Evolutionary conservation across 2,113 vertebrate species (phyloP), one percentile per base, ranked within the genome.

Genomic region (Sceloporus undulatus): DNA sequence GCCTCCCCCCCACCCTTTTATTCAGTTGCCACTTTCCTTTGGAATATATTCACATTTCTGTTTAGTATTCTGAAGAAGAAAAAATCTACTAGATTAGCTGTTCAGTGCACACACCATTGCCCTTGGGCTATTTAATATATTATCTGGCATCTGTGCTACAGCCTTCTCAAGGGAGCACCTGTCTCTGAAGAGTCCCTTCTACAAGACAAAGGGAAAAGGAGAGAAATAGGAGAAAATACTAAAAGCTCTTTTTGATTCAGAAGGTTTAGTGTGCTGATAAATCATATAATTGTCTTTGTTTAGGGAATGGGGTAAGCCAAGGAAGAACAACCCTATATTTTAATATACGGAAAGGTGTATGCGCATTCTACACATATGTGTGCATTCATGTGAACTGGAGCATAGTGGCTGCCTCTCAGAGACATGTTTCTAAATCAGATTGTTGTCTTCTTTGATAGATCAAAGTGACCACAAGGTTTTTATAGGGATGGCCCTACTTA

Each of bases 111-210:
- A 34, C n/a, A 16, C 71, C 66, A 40, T 18, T 79, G 21, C 59
- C n/a, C 10, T 86, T 52, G 0, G 2, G 59, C 68, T 42, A 54
- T 82, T 21, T 59, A 38, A 34, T 79, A 78, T 79, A 83, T 89
- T 71, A 80, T 11, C 23, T 68, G 40, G 85, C 85, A 84, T 90
- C 84, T 81, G 82, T 34, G 59, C 82, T 29, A 1, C 25, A 40
- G 90, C 29, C 80, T 82, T 75, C 68, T 75, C 71, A 81, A 83
- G 6, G 1, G 76, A 73, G 52, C 13, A 74, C 90, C 66, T 27
- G 1, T 59, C 83, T 76, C 77, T n/a, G 75, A 9, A 40, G 85
- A 83, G 29, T 70, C 78, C 65, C 84, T 88, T 83, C 66, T 88
- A 62, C 19, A 81, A 23, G 59, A 62, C 19, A 19, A 56, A 62